These are phyloP conservation scores for Lathamus discolor DNA, from an alignment of 2,113 vertebrate genomes.

Conservation along the genomic window DNA sequence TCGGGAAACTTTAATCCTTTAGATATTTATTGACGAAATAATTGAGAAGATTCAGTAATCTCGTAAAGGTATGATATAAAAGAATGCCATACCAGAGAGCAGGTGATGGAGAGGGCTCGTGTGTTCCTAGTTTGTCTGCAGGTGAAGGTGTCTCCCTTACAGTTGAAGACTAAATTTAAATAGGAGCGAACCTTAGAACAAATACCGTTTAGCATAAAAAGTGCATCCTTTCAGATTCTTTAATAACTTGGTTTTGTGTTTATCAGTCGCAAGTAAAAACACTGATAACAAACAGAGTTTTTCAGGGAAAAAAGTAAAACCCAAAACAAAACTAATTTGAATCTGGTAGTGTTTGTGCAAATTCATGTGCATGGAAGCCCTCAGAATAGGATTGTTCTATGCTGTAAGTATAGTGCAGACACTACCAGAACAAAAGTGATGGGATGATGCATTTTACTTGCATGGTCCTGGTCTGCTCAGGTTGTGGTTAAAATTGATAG, in stretches of 20 bases:
- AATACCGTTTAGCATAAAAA: rapidly evolving
- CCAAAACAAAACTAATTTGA: background rate
- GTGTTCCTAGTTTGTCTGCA: background rate
- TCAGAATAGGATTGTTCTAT: background rate
- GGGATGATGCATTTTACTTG: background rate
- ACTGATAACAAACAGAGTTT: background rate
- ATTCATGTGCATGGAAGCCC: background rate
- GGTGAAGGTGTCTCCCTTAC: background rate
- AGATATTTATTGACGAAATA: background rate
- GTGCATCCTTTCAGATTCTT: background rate
- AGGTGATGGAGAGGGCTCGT: background rate
- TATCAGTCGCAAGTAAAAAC: background rate
- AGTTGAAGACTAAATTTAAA: background rate
- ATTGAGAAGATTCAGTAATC: background rate
- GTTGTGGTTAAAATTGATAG: background rate
- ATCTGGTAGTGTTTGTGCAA: background rate
- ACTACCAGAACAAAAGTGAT: background rate
- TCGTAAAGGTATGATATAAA: background rate
- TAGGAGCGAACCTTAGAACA: background rate
- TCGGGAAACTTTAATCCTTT: background rate
- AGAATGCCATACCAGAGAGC: background rate
- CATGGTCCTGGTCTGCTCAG: rapidly evolving
- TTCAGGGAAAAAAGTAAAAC: background rate
- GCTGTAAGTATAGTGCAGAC: background rate
- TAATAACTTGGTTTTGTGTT: background rate